Percentiles rank a stretch among this genome's conserved stretches.
phyloP scores from a whole-genome alignment of 2,113 vertebrate genomes.

The Aepyceros melampus region DNA sequence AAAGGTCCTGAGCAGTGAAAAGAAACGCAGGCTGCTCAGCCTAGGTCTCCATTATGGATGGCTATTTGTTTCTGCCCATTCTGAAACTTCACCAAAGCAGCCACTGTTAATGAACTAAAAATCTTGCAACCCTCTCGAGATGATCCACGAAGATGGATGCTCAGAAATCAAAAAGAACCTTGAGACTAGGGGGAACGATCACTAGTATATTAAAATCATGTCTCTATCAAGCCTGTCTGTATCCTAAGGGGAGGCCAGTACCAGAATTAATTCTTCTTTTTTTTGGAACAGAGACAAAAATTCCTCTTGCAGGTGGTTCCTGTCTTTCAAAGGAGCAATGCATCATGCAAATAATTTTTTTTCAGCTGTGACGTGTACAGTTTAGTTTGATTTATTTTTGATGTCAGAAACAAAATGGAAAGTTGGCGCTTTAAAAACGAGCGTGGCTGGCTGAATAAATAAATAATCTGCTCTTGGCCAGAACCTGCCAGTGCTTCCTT shows the following conservation, averaged over 20 bases:
- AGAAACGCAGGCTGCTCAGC: neutral
- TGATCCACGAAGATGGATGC: constrained; percentile 2
- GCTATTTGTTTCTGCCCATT: neutral
- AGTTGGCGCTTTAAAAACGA: constrained; percentile 75
- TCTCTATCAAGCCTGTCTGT: constrained; percentile 55
- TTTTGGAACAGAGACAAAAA: constrained; percentile 52
- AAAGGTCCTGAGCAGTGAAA: neutral
- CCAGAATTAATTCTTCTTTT: constrained; percentile 6
- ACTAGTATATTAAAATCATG: constrained; percentile 58
- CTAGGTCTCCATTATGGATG: neutral
- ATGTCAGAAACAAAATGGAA: constrained; percentile 70
- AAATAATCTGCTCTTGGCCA: constrained; percentile 67
- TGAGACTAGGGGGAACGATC: neutral
- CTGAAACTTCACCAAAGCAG: constrained; percentile 24
- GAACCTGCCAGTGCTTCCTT: constrained; percentile 58
- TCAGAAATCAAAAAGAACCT: constrained; percentile 50
- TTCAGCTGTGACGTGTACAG: constrained; percentile 48
- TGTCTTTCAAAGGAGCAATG: constrained; percentile 31
- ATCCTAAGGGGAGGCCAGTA: constrained; percentile 30
- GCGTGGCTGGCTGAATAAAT: constrained; percentile 66
- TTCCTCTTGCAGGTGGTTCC: constrained; percentile 49
- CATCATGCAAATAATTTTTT: constrained; percentile 64
- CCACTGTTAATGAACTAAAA: constrained; percentile 46
- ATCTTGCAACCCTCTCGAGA: constrained; percentile 21
- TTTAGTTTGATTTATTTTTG: constrained; percentile 77